Conservation (phyloP, 2,888 invertebrate genomes). For the Drosophila trichaetosa region DNA sequence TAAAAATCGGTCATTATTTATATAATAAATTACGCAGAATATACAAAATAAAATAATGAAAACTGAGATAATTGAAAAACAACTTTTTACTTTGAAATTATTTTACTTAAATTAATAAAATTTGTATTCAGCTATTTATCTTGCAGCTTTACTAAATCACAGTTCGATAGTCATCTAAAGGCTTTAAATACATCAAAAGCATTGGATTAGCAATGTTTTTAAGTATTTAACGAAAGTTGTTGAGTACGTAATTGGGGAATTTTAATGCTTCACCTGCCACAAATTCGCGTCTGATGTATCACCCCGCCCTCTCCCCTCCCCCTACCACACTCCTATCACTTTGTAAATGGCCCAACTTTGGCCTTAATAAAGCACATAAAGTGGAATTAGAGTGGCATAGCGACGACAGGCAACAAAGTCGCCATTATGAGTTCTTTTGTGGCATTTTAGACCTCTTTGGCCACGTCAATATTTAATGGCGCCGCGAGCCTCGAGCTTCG, state of each 20-base stretch:
- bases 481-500: constrained; percentile 31
- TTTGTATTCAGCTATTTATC: neutral
- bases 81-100: neutral
- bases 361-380: constrained; percentile 72
- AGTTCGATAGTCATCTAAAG: neutral
- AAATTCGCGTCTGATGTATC: constrained; percentile 64
- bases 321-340: constrained; percentile 1
- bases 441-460: constrained; percentile 75
- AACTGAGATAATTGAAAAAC: neutral
- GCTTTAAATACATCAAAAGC: constrained; percentile 8
- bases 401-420: constrained; percentile 60
- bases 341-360: constrained; percentile 34
- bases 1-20: neutral
- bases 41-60: neutral
- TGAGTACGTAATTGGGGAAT: constrained; percentile 62
- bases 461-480: constrained; percentile 75
- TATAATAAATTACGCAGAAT: neutral
- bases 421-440: constrained; percentile 78
- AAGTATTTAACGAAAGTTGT: constrained; percentile 38
- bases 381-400: constrained; percentile 70
- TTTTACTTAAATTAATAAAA: neutral
- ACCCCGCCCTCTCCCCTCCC: neutral
- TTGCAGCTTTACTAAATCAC: neutral
- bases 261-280: constrained; percentile 77
- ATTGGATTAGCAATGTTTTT: constrained; percentile 19